Evolutionary conservation across 1,140 invertebrate genomes (phyloP).

Genomic region (Spodoptera litura): DNA sequence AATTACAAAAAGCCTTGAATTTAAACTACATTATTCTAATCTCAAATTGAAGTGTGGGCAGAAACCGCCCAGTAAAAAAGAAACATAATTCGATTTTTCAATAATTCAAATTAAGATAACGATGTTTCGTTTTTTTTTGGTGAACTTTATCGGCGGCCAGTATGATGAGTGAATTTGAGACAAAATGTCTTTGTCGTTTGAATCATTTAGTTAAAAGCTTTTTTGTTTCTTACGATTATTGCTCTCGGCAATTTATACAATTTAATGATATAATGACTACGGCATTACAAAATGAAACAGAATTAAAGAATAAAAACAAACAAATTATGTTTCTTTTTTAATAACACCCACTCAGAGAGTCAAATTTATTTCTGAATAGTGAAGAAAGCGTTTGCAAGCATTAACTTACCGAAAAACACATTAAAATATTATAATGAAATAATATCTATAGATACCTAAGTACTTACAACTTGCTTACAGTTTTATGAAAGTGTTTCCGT

Average conservation of each 20-base stretch:
- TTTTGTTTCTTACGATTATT: neutral
- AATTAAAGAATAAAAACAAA: no score
- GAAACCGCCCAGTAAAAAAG: neutral
- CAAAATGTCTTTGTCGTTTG: neutral
- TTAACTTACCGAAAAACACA: no score
- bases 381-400: no score
- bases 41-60: conserved; percentile 9
- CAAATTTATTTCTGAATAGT: no score
- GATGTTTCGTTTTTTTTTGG: conserved; percentile 10
- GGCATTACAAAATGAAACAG: no score
- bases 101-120: conserved; percentile 40
- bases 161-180: conserved; percentile 14
- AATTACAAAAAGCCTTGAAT: no score
- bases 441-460: no score
- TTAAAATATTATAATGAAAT: no score
- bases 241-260: no score
- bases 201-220: conserved; percentile 10
- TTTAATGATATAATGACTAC: no score
- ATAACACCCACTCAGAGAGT: no score
- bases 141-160: conserved; percentile 15
- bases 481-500: conserved; percentile 12
- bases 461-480: neutral
- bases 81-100: conserved; percentile 35
- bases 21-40: neutral
- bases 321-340: no score